phyloP scores from a whole-genome alignment of 2,888 invertebrate species.

The Luperina nickerlii region DNA sequence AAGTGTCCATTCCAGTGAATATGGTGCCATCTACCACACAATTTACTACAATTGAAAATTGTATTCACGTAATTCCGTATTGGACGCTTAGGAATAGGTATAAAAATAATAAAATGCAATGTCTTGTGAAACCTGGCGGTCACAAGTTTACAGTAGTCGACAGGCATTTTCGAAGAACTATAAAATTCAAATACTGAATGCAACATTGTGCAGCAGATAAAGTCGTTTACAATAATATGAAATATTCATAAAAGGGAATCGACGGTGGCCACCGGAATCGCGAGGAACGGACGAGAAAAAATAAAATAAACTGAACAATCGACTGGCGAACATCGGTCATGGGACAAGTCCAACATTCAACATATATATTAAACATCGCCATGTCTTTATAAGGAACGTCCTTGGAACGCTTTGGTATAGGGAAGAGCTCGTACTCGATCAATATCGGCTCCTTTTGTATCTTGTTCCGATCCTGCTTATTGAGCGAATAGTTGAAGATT shows the following conservation, averaged over 20 bases:
- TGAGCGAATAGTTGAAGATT: constrained; percentile 82
- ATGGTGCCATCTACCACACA: constrained; percentile 36
- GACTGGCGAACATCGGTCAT: constrained; percentile 75
- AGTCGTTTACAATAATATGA: constrained; percentile 88
- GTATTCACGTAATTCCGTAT: constrained; percentile 39
- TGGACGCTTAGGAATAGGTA: constrained; percentile 48
- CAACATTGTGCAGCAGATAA: constrained; percentile 84
- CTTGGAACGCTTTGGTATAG: constrained; percentile 68
- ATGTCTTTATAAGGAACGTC: constrained; percentile 73
- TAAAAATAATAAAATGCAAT: constrained; percentile 64
- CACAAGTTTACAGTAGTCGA: constrained; percentile 71
- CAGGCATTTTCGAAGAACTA: constrained; percentile 77
- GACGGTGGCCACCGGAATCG: constrained; percentile 80
- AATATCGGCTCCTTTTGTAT: constrained; percentile 80
- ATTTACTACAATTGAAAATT: constrained; percentile 38
- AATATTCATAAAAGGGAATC: constrained; percentile 87
- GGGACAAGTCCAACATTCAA: constrained; percentile 64
- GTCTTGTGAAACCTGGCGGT: constrained; percentile 62
- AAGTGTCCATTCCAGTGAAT: constrained; percentile 37
- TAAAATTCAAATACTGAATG: constrained; percentile 82
- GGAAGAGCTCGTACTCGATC: constrained; percentile 73
- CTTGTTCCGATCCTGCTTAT: constrained; percentile 80
- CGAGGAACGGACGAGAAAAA: constrained; percentile 74
- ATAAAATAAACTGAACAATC: constrained; percentile 73
- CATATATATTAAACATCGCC: constrained; percentile 68